A percentile compares a stretch with the other conserved stretches of the same genome.
phyloP scores from a whole-genome alignment of 2,888 invertebrate genomes.

The Melipona beecheii region DNA sequence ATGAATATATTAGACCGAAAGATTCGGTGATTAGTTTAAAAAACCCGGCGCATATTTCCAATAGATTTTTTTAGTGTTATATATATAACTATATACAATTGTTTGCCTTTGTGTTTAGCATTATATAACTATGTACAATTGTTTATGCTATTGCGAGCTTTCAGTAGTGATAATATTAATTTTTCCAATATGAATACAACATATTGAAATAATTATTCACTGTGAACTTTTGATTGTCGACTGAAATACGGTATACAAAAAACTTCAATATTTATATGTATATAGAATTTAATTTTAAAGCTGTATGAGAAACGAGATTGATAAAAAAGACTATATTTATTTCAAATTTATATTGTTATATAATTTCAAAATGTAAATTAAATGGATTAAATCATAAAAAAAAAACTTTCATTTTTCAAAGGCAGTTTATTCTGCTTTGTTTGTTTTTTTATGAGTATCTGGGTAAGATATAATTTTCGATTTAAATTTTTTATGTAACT shows the following conservation, averaged over 20 bases:
- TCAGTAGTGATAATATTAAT: slow-evolving; percentile 22
- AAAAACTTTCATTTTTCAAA: slow-evolving; percentile 25
- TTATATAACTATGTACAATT: slow-evolving; percentile 17
- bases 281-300: slow-evolving; percentile 18
- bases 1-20: neutral
- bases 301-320: neutral
- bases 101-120: slow-evolving; percentile 4
- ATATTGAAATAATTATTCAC: slow-evolving; percentile 6
- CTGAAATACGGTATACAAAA: slow-evolving; percentile 21
- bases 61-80: slow-evolving; percentile 23
- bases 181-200: slow-evolving; percentile 15
- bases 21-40: slow-evolving; percentile 34
- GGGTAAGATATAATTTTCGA: slow-evolving; percentile 14
- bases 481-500: slow-evolving; percentile 28
- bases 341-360: neutral
- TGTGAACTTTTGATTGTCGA: slow-evolving; percentile 10
- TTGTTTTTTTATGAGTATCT: slow-evolving; percentile 7
- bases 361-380: neutral
- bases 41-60: slow-evolving; percentile 23
- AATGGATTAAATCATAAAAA: neutral
- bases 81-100: slow-evolving; percentile 12
- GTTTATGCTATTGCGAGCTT: slow-evolving; percentile 17
- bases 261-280: slow-evolving; percentile 11
- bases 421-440: slow-evolving; percentile 20
- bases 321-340: neutral